Percentiles rank a stretch among this genome's conserved stretches.
These are phyloP conservation scores for Ageneiosus marmoratus DNA, from an alignment of 2,113 vertebrate species.

Conservation along the genomic window DNA sequence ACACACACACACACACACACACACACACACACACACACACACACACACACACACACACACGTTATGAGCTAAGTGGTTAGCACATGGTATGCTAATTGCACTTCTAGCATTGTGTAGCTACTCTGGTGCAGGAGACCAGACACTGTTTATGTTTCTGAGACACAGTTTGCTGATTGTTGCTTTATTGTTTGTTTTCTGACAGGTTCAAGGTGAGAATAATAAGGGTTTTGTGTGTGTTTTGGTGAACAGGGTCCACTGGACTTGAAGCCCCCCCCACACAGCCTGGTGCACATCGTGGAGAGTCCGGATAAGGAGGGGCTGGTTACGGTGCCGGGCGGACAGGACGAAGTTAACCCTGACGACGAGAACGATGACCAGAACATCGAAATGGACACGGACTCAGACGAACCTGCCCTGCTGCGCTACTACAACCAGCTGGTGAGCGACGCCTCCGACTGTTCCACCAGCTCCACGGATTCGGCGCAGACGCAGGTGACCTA, in stretches of 20 bases:
- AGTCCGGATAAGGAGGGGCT: slow-evolving; percentile 79
- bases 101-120: no score
- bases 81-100: background rate
- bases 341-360: slow-evolving; percentile 56
- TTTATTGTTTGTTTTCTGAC: background rate
- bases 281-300: slow-evolving; percentile 87
- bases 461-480: slow-evolving; percentile 73
- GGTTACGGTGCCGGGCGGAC: slow-evolving; percentile 78
- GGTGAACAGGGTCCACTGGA: slow-evolving; percentile 67
- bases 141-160: no score
- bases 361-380: slow-evolving; percentile 67
- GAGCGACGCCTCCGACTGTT: slow-evolving; percentile 82
- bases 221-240: background rate
- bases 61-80: background rate
- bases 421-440: slow-evolving; percentile 86
- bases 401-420: slow-evolving; percentile 76
- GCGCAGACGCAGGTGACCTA: slow-evolving; percentile 84
- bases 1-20: background rate
- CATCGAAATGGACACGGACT: slow-evolving; percentile 67
- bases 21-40: background rate
- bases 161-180: no score
- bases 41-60: background rate
- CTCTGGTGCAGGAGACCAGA: no score
- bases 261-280: slow-evolving; percentile 87
- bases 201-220: background rate